Base-by-base conservation (phyloP, 2,797 vertebrate species). In the Microctenopoma lineatum region DNA sequence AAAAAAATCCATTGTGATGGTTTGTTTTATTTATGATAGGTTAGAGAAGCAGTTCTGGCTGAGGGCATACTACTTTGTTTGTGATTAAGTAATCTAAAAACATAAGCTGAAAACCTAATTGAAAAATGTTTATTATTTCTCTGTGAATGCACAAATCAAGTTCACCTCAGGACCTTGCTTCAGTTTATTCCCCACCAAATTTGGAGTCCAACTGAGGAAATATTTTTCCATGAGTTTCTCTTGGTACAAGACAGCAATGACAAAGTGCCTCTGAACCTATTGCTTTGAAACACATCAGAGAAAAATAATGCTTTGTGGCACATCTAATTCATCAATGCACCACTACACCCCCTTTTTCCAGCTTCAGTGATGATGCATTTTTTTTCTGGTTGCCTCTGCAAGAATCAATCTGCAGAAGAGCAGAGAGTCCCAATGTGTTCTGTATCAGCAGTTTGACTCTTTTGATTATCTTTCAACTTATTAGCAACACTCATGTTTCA, bases 271-370 rank as follows among this genome's bases (percentile, higher is more conserved):
- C 73, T 59, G 44, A 76, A 71, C 60, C 65, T 67, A 71, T 29
- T 81, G 71, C 79, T 87, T 77, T 82, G 78, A 86, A 85, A 79
- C 72, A 80, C 64, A 82, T 88, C 73, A 72, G 77, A 77, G 79
- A 63, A 81, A 81, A 84, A 83, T 82, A 75, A 73, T 75, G 75
- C 74, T 79, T 59, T 66, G 67, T 79, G 70, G 74, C 77, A 79
- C 73, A 58, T 76, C 72, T 74, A 81, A 83, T 85, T 86, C 70
- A 81, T 86, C 81, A 84, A 45, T 39, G 69, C 48, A 58, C 47
- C 46, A 2, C 70, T 59, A 46, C 61, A 53, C 36, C 44, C 18
- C 7, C 16, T 29, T 69, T 64, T 46, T 64, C 27, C 48, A 48
- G 21, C 45, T 64, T 75, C 60, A 59, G 27, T 45, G 29, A 47